Evolutionary conservation across 2,113 vertebrate genomes (phyloP), one percentile per base, ranked within the genome.

Genomic region (Thinocorus orbignyianus): DNA sequence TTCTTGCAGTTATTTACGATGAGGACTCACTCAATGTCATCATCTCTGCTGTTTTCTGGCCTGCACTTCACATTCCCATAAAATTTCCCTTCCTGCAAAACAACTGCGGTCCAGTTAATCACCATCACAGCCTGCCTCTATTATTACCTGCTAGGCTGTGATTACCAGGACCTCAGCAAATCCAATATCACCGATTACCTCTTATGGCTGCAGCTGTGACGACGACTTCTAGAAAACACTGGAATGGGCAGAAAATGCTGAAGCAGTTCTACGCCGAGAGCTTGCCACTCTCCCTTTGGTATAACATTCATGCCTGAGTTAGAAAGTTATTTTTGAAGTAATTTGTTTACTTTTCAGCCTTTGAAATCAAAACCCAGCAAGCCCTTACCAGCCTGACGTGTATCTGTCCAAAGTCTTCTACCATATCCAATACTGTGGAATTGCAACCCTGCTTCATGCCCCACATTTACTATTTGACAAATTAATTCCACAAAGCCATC

Each of bases 151-250:
- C 79, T 88, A 83, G 54, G 72, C 46, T 94, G 90, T 97, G 95
- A 95, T 93, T 96, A 88, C 41, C 69, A 86, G 52, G 51, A 87
- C 86, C 86, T 87, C 80, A 83, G 83, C 52, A 96, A 95, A 96
- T 69, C 80, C 90, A 96, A 10, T 68, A 83, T 86, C 81, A 64
- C 70, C 44, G 86, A 95, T 93, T 94, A 73, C 57, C 73, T 90
- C 74, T 80, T 68, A 78, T 5, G 72, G 60, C 78, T 94, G 86
- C 81, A 96, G 86, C 83, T 96, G 72, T 77, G 69, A 93, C 71
- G 91, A 93, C 49, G 76, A 64, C 61, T 94, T 86, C 31, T 41
- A 60, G 74, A 93, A 79, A 90, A 90, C 55, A 78, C 17, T 62
- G 64, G 71, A 76, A 87, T 22, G 13, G 61, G 71, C 77, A 96